These are phyloP conservation scores for Druceiella hillmani DNA, from an alignment of 2,888 invertebrate genomes.

Conservation along the genomic window DNA sequence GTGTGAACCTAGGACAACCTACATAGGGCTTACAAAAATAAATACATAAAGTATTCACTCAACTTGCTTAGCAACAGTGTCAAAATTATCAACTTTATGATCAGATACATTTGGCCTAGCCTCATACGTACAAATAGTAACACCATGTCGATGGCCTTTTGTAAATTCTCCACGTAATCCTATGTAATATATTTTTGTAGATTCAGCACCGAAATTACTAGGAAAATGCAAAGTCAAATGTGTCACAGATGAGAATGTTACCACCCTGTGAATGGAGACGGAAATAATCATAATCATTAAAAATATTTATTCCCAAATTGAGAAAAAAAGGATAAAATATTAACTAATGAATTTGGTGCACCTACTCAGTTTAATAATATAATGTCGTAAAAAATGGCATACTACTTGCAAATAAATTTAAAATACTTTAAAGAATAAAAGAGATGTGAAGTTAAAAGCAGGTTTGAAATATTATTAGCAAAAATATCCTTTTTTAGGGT, in stretches of 20 bases:
- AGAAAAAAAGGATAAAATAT: no score
- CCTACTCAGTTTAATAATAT: no score
- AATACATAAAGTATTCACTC: constrained; percentile 32
- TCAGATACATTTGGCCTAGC: constrained; percentile 78
- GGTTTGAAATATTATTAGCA: no score
- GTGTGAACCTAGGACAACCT: no score
- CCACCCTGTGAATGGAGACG: constrained; percentile 61
- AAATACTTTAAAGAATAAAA: no score
- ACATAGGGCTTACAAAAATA: no score
- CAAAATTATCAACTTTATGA: constrained; percentile 67
- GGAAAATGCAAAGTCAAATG: constrained; percentile 90
- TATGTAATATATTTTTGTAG: constrained; percentile 86
- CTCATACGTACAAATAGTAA: constrained; percentile 90
- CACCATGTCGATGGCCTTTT: constrained; percentile 79
- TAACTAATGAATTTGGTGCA: no score
- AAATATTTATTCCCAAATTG: constrained; percentile 3
- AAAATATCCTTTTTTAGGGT: no score
- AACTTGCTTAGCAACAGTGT: constrained; percentile 55
- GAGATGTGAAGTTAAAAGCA: no score
- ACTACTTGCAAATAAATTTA: no score
- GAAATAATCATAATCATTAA: constrained; percentile 11
- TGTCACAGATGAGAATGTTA: constrained; percentile 85
- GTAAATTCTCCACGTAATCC: constrained; percentile 92
- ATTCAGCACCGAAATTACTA: constrained; percentile 80
- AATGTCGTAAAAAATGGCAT: no score